A percentile compares a stretch with the other conserved stretches of the same genome.
phyloP scores from a whole-genome alignment of 53 echinoderm and acorn worm species.

The Paelopatides confundens region DNA sequence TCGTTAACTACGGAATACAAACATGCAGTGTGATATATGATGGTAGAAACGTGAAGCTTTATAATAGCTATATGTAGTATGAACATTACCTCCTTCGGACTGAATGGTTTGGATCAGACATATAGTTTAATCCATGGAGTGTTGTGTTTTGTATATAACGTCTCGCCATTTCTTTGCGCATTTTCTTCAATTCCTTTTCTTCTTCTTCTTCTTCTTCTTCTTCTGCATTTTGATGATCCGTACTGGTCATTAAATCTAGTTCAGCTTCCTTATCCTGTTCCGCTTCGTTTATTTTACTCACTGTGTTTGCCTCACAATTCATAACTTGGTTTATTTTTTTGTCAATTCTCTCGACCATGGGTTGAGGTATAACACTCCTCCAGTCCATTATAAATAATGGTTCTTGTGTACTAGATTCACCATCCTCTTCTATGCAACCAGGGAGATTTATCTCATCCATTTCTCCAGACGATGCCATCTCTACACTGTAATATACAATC shows the following conservation, averaged over 20 bases:
- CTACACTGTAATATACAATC: not conserved
- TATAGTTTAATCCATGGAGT: conserved; percentile 33
- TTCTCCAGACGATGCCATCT: not conserved
- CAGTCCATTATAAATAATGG: conserved; percentile 29
- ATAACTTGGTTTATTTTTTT: not conserved
- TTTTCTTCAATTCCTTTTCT: not conserved
- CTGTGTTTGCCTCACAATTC: not conserved
- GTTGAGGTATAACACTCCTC: conserved; percentile 7
- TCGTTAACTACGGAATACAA: too few species aligned
- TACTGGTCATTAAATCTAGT: not conserved
- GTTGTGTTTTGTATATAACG: conserved; percentile 13
- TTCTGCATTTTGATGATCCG: too few species aligned
- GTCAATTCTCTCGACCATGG: not conserved
- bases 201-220: not conserved
- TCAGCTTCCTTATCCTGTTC: not conserved
- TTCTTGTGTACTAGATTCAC: not conserved
- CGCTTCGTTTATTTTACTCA: not conserved
- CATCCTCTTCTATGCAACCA: not conserved
- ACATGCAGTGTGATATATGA: too few species aligned
- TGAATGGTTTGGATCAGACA: conserved; percentile 21
- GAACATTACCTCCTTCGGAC: conserved; percentile 1
- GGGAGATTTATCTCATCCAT: not conserved
- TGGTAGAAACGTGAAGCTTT: too few species aligned
- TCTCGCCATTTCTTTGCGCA: conserved; percentile 7
- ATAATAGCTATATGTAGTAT: too few species aligned